Base-by-base conservation (phyloP, 2,888 invertebrate genomes). In the Trissoscelio sp. region DNA sequence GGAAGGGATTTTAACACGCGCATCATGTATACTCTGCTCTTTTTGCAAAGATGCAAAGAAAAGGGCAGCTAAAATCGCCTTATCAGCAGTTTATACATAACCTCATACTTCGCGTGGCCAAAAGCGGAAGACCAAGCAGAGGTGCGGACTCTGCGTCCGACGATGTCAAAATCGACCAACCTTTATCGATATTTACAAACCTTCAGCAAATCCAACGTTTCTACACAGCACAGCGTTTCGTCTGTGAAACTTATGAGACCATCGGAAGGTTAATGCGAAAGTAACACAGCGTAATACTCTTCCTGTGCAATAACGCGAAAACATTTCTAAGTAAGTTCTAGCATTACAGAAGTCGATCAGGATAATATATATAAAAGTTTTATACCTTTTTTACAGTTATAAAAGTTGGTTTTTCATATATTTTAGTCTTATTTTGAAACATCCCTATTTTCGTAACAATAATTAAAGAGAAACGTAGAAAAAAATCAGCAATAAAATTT, bases 81-180 rank as follows among this genome's bases (percentile, higher is more conserved):
- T 86, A 86, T 86, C 86, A 86, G 83, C 85, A 78, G 81, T 84
- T 86, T 84, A 83, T 85, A 81, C 77, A 72, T 53, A 79, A n/a
- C 60, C 67, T 82, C 51, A 51, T 66, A 57, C 64, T 31, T 57
- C 28, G 16, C 64, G 48, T 28, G 48, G 34, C 24, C 60, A 28
- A 14, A 72, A 34, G 37, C 28, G 60, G 20, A 18, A 60, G 37
- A 51, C 55, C 53, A 69, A 72, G 44, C 18, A 34, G 24, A n/a
- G 42, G 6, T 51, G 11, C 14, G 14, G 24, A n/a, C 37, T 18
- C 42, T 2, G 72, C 31, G 39, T 66, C 66, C 62, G 77, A 18
- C 46, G 51, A 53, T 66, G 39, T 20, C 66, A 20, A 58, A 51
- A 62, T 34, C 34, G 60, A 72, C 58, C 58, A 24, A 64, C 28